Conservation (phyloP, 2,113 vertebrate genomes). For the Gallinago media region DNA sequence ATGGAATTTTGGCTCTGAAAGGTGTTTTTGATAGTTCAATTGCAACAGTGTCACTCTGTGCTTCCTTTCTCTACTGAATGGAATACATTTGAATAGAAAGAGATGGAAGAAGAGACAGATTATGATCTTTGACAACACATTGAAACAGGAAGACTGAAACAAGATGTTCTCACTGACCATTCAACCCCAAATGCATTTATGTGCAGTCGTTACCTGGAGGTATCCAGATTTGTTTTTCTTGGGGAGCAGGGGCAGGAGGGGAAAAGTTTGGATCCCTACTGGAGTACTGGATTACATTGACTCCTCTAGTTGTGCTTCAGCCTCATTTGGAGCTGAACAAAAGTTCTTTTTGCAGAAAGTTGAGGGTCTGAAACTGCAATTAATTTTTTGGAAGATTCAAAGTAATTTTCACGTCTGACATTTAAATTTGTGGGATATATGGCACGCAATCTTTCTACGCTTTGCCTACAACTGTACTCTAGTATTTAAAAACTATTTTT, state of each 20-base stretch:
- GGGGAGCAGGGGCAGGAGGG: rapidly evolving
- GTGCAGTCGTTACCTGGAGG: not conserved
- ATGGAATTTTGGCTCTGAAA: conserved; percentile 39
- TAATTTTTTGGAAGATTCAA: not conserved
- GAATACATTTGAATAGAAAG: not conserved
- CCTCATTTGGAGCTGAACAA: not conserved
- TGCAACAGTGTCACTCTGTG: not conserved
- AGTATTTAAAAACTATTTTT: not conserved
- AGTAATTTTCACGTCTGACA: not conserved
- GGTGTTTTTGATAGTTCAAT: conserved; percentile 24
- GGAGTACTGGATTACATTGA: not conserved
- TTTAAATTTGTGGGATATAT: not conserved
- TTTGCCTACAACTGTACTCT: not conserved
- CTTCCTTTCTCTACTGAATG: not conserved
- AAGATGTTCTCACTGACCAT: not conserved
- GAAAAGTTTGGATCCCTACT: not conserved
- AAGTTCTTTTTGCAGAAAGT: not conserved
- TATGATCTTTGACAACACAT: not conserved
- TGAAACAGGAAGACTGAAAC: not conserved
- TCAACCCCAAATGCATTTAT: not conserved
- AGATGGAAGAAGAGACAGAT: not conserved
- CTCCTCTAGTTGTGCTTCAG: not conserved
- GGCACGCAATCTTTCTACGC: not conserved
- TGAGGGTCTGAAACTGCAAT: not conserved
- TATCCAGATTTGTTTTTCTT: not conserved